phyloP scores from a whole-genome alignment of 1,140 invertebrate genomes.

The Hypothenemus hampei region DNA sequence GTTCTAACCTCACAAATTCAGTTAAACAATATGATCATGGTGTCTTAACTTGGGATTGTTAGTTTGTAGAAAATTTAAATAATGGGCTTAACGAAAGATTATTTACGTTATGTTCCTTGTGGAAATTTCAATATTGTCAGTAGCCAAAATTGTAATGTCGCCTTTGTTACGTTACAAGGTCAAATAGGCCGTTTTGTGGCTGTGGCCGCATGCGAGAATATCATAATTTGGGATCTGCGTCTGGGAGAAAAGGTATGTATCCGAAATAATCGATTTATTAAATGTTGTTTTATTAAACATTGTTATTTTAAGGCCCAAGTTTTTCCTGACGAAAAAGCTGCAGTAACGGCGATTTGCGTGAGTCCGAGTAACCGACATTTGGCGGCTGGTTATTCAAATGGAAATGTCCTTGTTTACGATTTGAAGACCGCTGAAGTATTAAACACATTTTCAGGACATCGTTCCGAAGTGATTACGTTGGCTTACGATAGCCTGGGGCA shows the following conservation, averaged over 20 bases:
- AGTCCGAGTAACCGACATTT: slow-evolving; percentile 70
- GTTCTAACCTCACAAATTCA: neutral
- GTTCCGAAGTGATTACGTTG: slow-evolving; percentile 76
- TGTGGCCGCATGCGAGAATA: slow-evolving; percentile 85
- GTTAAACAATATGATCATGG: neutral
- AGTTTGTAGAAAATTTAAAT: too few relatives aligned
- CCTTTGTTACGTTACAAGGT: slow-evolving; percentile 70
- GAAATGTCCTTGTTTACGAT: slow-evolving; percentile 79
- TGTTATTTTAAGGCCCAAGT: slow-evolving; percentile 58
- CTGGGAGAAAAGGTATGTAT: slow-evolving; percentile 76
- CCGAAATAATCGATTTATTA: too few relatives aligned
- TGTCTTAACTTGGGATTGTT: neutral
- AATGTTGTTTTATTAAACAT: too few relatives aligned
- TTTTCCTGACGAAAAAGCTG: slow-evolving; percentile 69
- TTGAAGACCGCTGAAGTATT: slow-evolving; percentile 61
- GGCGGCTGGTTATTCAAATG: slow-evolving; percentile 90
- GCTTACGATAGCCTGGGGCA: slow-evolving; percentile 76
- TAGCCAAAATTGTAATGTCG: slow-evolving; percentile 70
- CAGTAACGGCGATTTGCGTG: slow-evolving; percentile 66
- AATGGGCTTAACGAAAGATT: slow-evolving; percentile 97
- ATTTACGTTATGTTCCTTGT: slow-evolving; percentile 79
- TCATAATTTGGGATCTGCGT: slow-evolving; percentile 90
- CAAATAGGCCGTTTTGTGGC: slow-evolving; percentile 79
- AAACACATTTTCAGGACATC: slow-evolving; percentile 84
- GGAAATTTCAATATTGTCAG: slow-evolving; percentile 83